A percentile compares a stretch with the other conserved stretches of the same genome.
Evolutionary conservation across 2,888 invertebrate species (phyloP).

Genomic region (Tenthredo distinguenda): DNA sequence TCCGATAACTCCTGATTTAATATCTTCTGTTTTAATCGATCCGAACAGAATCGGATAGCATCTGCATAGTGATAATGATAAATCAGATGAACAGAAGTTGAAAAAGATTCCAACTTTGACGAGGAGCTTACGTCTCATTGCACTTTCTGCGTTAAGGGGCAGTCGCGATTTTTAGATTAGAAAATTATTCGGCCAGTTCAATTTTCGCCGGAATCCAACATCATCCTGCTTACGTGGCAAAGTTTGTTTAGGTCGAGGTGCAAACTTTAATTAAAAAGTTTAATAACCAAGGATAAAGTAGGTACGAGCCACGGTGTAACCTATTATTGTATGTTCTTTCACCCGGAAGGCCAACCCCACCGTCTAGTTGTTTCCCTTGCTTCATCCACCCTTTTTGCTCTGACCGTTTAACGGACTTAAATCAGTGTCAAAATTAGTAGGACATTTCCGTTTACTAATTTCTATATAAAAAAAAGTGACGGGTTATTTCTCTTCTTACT

Average conservation of each 20-base stretch:
- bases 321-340: slow-evolving; percentile 27
- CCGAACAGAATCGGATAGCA: neutral
- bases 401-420: neutral
- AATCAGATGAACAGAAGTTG: neutral
- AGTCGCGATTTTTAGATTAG: neutral
- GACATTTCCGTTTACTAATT: neutral
- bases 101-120: neutral
- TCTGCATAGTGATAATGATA: neutral
- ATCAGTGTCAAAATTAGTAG: neutral
- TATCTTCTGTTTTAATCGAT: neutral
- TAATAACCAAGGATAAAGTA: slow-evolving; percentile 6
- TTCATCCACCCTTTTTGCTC: neutral
- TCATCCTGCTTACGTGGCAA: slow-evolving; percentile 6
- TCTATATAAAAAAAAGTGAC: neutral
- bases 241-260: slow-evolving; percentile 43
- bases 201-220: neutral
- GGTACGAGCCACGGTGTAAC: neutral
- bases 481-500: neutral
- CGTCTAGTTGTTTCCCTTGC: neutral
- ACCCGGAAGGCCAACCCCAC: neutral
- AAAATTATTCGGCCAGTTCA: slow-evolving; percentile 15
- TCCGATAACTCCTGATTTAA: neutral
- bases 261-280: slow-evolving; percentile 46
- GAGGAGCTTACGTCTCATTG: neutral
- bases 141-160: neutral